Evolutionary conservation across 2,797 vertebrate genomes (phyloP).

Genomic region (Hafferia zeledoni): DNA sequence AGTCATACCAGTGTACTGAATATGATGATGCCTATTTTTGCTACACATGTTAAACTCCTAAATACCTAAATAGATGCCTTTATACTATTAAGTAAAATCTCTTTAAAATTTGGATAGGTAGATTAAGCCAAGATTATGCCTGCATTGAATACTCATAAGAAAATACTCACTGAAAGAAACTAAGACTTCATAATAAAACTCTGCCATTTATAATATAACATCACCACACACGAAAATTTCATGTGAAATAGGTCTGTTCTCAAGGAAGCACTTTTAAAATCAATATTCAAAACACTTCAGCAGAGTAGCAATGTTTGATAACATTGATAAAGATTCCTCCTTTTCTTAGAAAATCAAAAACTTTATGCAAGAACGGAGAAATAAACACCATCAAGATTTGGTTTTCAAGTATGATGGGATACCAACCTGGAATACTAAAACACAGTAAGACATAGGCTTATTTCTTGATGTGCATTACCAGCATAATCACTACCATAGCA

Average conservation of each 20-base stretch:
- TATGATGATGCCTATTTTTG: not conserved
- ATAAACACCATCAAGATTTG: not conserved
- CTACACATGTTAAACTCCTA: not conserved
- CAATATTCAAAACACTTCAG: not conserved
- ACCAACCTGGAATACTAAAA: not conserved
- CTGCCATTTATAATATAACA: not conserved
- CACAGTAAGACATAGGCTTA: not conserved
- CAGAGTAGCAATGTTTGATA: not conserved
- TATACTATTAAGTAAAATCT: not conserved
- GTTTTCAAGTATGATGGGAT: not conserved
- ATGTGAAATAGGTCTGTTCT: not conserved
- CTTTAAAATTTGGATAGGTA: not conserved
- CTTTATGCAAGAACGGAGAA: not conserved
- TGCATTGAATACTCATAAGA: not conserved
- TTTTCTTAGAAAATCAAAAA: not conserved
- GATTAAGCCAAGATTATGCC: not conserved
- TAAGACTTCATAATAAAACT: not conserved
- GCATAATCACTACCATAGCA: not conserved
- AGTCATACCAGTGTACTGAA: not conserved
- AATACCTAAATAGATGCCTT: not conserved
- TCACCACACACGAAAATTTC: not conserved
- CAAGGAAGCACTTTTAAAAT: not conserved
- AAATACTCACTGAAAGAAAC: not conserved
- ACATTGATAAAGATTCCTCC: not conserved
- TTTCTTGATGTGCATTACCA: not conserved